Evolutionary conservation across 2,888 invertebrate species (phyloP), one percentile per base, ranked within the genome.

Genomic region (Oxytorus armatus): DNA sequence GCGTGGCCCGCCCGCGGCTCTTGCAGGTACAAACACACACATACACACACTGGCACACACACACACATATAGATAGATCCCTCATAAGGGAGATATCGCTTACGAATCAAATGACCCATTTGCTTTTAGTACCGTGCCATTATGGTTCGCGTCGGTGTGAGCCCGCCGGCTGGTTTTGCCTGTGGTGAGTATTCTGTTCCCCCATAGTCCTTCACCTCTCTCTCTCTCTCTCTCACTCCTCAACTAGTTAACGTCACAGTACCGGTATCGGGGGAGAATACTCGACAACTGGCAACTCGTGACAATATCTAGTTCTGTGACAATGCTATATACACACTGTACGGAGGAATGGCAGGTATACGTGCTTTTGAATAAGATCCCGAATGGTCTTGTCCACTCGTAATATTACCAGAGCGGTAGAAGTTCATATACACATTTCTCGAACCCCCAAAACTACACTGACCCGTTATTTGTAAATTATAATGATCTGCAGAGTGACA

Each of bases 51-150:
- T n/a, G n/a, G n/a, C n/a, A n/a, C n/a, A n/a, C n/a, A 86, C 63
- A 53, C 53, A 74, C 61, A 76, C 73, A 79, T 68, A 75, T 16
- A 75, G 57, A 74, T 75, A 76, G 84, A 87, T 89, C 86, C 85
- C 89, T 88, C 88, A 90, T 88, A 89, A 89, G 89, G 88, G 89
- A 88, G 91, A 91, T 91, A 91, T 91, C 91, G 89, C 87, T 88
- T 88, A 87, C 87, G 87, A 91, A 92, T 91, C 91, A 91, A 92
- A 92, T 90, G 91, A 90, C 90, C 91, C 91, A 92, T 92, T 92
- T 86, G 84, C 88, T 89, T 91, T 92, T 91, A 92, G 88, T 90
- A 83, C 81, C 87, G 86, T 76, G 86, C 86, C 89, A 90, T 90
- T 90, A 81, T 86, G 87, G 86, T 84, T 88, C 90, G 90, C 89